Percentiles rank a stretch among this genome's conserved stretches.
Evolutionary conservation across 1,140 invertebrate species (phyloP).

Genomic region (Drosophila paulistorum): DNA sequence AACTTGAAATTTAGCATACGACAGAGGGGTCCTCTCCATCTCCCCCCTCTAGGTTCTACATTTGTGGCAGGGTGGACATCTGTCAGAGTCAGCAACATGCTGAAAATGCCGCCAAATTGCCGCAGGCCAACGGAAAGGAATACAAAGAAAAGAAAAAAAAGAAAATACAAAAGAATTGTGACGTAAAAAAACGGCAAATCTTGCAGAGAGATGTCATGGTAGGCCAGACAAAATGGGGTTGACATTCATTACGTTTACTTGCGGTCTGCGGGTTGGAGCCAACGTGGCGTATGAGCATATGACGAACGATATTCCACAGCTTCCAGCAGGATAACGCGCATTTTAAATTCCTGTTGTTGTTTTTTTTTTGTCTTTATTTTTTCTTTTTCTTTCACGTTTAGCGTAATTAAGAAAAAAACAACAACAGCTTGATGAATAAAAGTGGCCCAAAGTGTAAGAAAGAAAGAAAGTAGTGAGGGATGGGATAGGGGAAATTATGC

Average conservation of each 20-base stretch:
- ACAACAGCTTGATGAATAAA: constrained; percentile 46
- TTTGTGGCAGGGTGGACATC: constrained; percentile 21
- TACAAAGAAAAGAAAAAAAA: constrained; percentile 12
- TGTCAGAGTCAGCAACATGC: constrained; percentile 38
- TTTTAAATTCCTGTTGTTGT: constrained; percentile 54
- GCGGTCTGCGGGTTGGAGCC: constrained; percentile 29
- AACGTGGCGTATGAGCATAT: constrained; percentile 68
- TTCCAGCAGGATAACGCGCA: constrained; percentile 40
- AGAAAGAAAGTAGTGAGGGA: constrained; percentile 8
- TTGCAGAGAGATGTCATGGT: not conserved
- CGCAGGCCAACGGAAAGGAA: constrained; percentile 16
- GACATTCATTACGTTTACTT: constrained; percentile 69
- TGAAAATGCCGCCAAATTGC: constrained; percentile 37
- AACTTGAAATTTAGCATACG: not conserved
- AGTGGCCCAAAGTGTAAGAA: constrained; percentile 23
- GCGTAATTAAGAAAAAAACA: constrained; percentile 64
- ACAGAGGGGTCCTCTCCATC: not conserved
- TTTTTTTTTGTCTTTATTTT: constrained; percentile 35
- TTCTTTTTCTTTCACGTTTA: constrained; percentile 56
- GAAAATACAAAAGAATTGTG: constrained; percentile 47
- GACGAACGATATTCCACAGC: constrained; percentile 46
- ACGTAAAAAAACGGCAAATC: constrained; percentile 14
- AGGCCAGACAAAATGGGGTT: constrained; percentile 31
- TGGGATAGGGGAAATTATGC: constrained; percentile 59
- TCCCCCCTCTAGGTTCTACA: not conserved